A percentile compares a stretch with the other conserved stretches of the same genome.
These are phyloP conservation scores for Brachyptera risi DNA, from an alignment of 2,888 invertebrate genomes.

Conservation along the genomic window DNA sequence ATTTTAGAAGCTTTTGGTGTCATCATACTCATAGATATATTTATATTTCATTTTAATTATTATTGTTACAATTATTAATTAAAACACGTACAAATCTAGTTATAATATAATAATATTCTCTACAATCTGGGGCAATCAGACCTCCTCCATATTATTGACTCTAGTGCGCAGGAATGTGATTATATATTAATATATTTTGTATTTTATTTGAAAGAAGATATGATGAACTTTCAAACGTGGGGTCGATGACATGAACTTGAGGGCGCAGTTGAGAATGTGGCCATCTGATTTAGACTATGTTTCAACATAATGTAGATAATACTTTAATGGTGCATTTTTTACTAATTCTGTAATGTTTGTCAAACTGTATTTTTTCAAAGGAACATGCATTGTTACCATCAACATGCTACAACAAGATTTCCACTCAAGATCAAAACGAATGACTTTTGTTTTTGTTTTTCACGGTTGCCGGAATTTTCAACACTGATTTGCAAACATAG, in stretches of 20 bases:
- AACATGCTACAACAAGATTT: no score
- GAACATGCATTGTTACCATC: no score
- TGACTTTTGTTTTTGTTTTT: no score
- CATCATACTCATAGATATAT: conserved; percentile 20
- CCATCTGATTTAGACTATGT: no score
- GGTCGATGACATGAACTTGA: no score
- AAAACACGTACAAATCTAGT: conserved; percentile 18
- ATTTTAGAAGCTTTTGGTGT: conserved; percentile 29
- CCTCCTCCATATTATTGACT: conserved; percentile 26
- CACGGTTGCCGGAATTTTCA: no score
- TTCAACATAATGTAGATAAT: no score
- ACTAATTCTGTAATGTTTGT: conserved; percentile 4
- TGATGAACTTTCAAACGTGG: neutral
- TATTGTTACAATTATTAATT: conserved; percentile 1
- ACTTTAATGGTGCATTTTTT: no score
- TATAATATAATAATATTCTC: neutral
- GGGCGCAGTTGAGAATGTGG: no score
- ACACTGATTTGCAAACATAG: no score
- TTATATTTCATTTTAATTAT: conserved; percentile 14
- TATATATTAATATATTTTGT: neutral
- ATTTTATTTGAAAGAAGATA: neutral
- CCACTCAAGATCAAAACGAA: no score
- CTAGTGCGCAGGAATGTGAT: conserved; percentile 30
- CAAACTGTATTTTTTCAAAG: no score
- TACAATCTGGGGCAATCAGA: conserved; percentile 17